Percentiles rank a stretch among this genome's conserved stretches.
phyloP scores from a whole-genome alignment of 2,888 invertebrate species.

The Xiphydria camelus region DNA sequence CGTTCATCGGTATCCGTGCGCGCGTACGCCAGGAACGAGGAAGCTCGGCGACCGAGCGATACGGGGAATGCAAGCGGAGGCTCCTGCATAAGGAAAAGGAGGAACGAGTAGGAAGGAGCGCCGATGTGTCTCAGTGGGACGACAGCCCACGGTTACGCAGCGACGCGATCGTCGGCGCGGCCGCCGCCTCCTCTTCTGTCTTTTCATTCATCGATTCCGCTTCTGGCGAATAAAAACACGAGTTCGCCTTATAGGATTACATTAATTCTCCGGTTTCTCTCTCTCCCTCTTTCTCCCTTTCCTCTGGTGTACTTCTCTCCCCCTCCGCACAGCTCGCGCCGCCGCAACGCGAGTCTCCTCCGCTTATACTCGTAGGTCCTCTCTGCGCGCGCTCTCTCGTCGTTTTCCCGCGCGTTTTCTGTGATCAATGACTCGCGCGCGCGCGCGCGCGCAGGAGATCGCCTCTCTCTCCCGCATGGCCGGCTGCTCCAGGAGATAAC shows the following conservation, averaged over 20 bases:
- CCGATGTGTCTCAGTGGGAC: constrained; percentile 39
- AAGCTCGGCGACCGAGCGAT: constrained; percentile 5
- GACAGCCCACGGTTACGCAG: constrained; percentile 32
- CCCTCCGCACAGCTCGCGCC: constrained; percentile 9
- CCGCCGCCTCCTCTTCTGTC: constrained; percentile 10
- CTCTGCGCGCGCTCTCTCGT: constrained; percentile 1
- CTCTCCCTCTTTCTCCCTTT: constrained; percentile 3
- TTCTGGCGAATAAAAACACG: constrained; percentile 32
- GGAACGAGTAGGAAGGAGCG: not conserved
- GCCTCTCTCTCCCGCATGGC: no score
- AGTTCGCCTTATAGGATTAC: constrained; percentile 33
- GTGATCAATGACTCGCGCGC: constrained; percentile 40
- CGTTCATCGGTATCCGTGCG: not conserved
- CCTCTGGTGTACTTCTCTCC: constrained; percentile 4
- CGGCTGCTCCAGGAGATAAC: no score
- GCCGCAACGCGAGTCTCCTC: constrained; percentile 2
- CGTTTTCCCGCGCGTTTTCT: constrained; percentile 40
- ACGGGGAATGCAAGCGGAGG: not conserved
- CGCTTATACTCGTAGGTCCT: constrained; percentile 9
- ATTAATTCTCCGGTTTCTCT: constrained; percentile 7
- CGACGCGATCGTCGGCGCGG: not conserved
- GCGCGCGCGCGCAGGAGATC: constrained; percentile 14
- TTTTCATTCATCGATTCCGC: constrained; percentile 43
- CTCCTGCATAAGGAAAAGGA: constrained; percentile 7
- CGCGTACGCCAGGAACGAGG: no score